These are phyloP conservation scores for Idris sp. DNA, from an alignment of 1,140 invertebrate genomes.

Conservation along the genomic window DNA sequence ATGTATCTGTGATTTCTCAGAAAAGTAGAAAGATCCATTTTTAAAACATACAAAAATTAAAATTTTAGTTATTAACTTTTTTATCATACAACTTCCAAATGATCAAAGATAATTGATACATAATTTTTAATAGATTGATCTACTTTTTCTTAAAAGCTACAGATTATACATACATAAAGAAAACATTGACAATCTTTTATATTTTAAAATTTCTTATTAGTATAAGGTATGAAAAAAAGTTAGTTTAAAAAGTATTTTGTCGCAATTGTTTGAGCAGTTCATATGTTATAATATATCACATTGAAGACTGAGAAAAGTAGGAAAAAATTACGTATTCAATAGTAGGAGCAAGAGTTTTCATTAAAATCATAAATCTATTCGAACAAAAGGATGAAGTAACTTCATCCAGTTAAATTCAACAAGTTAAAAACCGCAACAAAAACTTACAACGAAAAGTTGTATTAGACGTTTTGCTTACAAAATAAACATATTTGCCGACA, in stretches of 20 bases:
- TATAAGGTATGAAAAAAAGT: no score
- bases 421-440: constrained; percentile 39
- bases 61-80: no score
- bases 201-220: no score
- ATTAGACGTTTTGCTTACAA: constrained; percentile 14
- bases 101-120: constrained; percentile 11
- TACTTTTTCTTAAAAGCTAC: no score
- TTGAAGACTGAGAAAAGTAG: constrained; percentile 5
- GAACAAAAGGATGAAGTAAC: constrained; percentile 23
- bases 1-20: no score
- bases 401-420: constrained; percentile 37
- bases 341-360: neutral
- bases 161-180: no score
- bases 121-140: no score
- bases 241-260: no score
- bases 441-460: constrained; percentile 22
- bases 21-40: no score
- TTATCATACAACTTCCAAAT: no score
- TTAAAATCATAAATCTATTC: neutral
- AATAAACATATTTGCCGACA: constrained; percentile 23
- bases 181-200: no score
- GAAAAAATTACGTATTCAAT: constrained; percentile 5
- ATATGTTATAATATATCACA: constrained; percentile 27
- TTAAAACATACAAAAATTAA: no score
- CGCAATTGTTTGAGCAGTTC: constrained; percentile 45